phyloP scores from a whole-genome alignment of 1,140 invertebrate species.

The Lucilia sericata region DNA sequence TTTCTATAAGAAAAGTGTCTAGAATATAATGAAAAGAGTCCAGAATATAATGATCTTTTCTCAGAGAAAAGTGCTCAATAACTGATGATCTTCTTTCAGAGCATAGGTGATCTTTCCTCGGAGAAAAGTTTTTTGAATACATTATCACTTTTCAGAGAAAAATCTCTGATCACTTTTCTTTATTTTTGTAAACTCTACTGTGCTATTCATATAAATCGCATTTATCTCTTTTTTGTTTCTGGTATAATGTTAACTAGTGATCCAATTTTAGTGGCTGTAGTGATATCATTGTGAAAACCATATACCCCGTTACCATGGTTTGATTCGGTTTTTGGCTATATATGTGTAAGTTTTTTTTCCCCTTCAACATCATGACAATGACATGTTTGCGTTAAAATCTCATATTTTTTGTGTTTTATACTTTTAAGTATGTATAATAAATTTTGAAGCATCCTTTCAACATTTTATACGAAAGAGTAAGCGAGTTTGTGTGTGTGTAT shows the following conservation, averaged over 20 bases:
- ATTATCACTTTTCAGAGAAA: too few relatives aligned
- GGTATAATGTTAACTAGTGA: background rate
- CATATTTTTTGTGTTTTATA: conserved; percentile 12
- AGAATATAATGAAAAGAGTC: too few relatives aligned
- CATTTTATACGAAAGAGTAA: background rate
- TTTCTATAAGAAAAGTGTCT: too few relatives aligned
- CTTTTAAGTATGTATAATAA: conserved; percentile 33
- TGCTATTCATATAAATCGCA: too few relatives aligned
- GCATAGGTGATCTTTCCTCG: too few relatives aligned
- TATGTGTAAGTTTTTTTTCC: too few relatives aligned
- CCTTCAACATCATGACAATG: background rate
- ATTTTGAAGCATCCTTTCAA: conserved; percentile 37
- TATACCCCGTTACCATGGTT: background rate
- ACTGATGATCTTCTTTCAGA: too few relatives aligned
- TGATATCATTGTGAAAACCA: background rate
- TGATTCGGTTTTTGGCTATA: background rate
- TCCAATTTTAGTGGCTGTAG: background rate
- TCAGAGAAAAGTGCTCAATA: too few relatives aligned
- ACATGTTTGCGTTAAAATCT: conserved; percentile 27
- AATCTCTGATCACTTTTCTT: too few relatives aligned
- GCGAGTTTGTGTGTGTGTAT: background rate
- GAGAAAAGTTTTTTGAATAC: too few relatives aligned
- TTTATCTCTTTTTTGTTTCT: background rate
- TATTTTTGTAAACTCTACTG: too few relatives aligned
- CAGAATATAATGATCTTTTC: too few relatives aligned